A percentile compares a stretch with the other conserved stretches of the same genome.
phyloP scores from a whole-genome alignment of 2,113 vertebrate species.

The Zosterops lateralis region DNA sequence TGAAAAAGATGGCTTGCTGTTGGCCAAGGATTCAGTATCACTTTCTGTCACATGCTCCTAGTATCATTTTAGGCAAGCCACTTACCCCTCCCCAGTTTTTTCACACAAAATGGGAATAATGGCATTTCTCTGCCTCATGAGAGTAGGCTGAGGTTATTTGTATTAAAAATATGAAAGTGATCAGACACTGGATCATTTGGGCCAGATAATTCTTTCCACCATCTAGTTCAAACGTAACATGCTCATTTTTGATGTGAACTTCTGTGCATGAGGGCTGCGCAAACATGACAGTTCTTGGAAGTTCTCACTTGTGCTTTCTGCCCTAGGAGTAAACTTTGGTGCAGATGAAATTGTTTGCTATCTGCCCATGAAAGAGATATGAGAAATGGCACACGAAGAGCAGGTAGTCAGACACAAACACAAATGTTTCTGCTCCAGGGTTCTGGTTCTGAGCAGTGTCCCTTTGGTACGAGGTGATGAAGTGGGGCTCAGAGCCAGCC shows the following conservation, averaged over 20 bases:
- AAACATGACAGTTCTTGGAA: background rate
- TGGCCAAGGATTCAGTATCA: background rate
- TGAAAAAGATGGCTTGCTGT: background rate
- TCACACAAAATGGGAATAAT: background rate
- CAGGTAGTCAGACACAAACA: background rate
- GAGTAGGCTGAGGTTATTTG: background rate
- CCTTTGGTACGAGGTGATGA: slow-evolving; percentile 3
- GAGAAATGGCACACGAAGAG: fast-evolving
- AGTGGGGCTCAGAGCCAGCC: background rate
- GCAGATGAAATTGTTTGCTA: background rate
- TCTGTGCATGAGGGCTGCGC: background rate
- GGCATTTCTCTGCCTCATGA: background rate
- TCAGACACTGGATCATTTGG: background rate
- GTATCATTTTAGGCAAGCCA: background rate
- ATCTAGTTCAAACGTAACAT: background rate
- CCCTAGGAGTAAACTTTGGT: background rate
- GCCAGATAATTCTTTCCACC: background rate
- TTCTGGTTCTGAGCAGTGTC: background rate
- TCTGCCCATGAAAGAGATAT: background rate
- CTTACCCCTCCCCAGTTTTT: background rate
- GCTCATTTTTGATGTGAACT: background rate
- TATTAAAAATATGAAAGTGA: background rate
- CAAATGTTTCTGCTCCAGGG: background rate
- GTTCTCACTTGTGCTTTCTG: background rate
- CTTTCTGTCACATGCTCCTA: background rate